Percentiles rank a stretch among this genome's conserved stretches.
phyloP scores from a whole-genome alignment of 2,797 vertebrate species.

The Mormyrus hasselquistii region DNA sequence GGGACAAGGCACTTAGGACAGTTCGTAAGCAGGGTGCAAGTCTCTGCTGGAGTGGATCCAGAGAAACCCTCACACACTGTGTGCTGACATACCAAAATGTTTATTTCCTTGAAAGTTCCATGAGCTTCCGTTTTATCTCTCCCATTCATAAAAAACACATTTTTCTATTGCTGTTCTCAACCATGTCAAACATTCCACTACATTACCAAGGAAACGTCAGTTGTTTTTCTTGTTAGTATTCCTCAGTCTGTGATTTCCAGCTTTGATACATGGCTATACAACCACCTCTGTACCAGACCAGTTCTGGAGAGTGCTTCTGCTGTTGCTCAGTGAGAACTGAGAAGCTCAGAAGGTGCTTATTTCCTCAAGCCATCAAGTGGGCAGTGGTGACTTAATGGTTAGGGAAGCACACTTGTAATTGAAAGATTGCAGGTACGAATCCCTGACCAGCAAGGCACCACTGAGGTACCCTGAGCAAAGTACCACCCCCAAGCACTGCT shows the following conservation, averaged over 20 bases:
- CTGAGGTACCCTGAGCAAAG: no score
- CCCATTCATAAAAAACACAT: conserved; percentile 2
- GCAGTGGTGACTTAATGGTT: no score
- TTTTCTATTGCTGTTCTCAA: conserved; percentile 3
- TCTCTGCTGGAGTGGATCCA: not conserved
- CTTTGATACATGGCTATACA: not conserved
- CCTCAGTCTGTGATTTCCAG: not conserved
- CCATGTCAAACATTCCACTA: not conserved
- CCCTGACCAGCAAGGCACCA: no score
- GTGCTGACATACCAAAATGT: not conserved
- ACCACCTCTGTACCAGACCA: not conserved
- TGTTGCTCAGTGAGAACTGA: not conserved
- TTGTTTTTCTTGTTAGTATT: not conserved
- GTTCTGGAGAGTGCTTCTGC: not conserved
- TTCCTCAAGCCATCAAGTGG: not conserved
- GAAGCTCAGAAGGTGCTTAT: not conserved
- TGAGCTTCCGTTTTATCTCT: not conserved
- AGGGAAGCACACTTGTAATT: no score
- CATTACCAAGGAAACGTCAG: not conserved
- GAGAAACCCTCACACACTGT: not conserved
- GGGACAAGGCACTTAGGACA: not conserved
- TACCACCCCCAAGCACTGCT: no score
- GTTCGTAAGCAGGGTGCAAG: not conserved
- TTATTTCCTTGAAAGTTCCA: not conserved
- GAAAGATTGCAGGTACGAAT: no score